Percentiles rank a stretch among this genome's conserved stretches.
Conservation (phyloP, 2,797 vertebrate species). For the Crocodylus rhombifer region DNA sequence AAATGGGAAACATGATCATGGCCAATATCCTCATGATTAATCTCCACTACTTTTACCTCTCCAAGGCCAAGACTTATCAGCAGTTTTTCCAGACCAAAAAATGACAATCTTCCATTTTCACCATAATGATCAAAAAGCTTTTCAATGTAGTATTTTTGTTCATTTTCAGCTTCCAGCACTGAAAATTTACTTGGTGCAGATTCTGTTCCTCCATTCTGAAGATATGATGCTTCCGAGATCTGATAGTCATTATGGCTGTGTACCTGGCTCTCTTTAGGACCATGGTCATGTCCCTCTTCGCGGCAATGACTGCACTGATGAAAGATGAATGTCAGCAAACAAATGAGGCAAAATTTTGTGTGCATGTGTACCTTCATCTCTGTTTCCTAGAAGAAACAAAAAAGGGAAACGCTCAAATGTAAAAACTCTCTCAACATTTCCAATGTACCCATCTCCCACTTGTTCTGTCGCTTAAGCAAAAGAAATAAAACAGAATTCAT, state of each 20-base stretch:
- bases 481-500: too few relatives aligned
- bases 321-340: conserved; percentile 95
- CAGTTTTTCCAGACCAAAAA: conserved; percentile 92
- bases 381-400: conserved; percentile 83
- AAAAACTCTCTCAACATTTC: not conserved
- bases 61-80: conserved; percentile 93
- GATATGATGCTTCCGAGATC: conserved; percentile 87
- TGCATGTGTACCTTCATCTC: conserved; percentile 96
- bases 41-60: conserved; percentile 90
- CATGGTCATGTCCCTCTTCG: conserved; percentile 83
- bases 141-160: conserved; percentile 94
- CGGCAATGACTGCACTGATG: conserved; percentile 94
- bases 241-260: conserved; percentile 86
- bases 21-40: conserved; percentile 92
- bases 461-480: too few relatives aligned
- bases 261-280: conserved; percentile 54
- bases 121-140: conserved; percentile 93
- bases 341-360: conserved; percentile 97
- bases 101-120: conserved; percentile 90
- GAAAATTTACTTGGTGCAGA: conserved; percentile 70
- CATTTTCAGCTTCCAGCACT: conserved; percentile 83
- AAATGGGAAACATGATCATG: conserved; percentile 96
- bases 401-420: conserved; percentile 44
- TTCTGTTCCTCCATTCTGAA: conserved; percentile 72
- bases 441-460: not conserved